Evolutionary conservation across 2,797 vertebrate species (phyloP).

Genomic region (Acanthurus leucopareius): DNA sequence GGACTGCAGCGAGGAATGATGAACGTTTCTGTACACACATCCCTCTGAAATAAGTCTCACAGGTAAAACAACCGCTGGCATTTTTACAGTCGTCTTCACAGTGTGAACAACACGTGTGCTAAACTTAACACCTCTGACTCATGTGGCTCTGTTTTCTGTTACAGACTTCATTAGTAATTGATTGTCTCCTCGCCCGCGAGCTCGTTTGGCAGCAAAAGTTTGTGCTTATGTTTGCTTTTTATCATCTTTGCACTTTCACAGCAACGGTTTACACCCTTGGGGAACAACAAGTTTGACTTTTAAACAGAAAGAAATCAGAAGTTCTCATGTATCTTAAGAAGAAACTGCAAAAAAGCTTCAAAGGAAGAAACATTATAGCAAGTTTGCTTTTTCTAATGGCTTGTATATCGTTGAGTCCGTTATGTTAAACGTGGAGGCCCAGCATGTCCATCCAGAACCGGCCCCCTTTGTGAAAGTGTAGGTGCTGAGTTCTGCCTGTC

Average conservation of each 20-base stretch:
- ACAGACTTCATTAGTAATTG: conserved; percentile 73
- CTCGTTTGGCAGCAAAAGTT: conserved; percentile 37
- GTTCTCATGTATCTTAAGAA: not conserved
- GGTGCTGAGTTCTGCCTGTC: conserved; percentile 58
- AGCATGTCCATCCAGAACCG: not conserved
- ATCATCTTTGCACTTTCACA: conserved; percentile 35
- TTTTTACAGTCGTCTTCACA: conserved; percentile 33
- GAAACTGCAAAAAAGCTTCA: conserved; percentile 18
- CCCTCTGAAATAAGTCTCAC: conserved; percentile 6
- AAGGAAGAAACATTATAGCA: not conserved
- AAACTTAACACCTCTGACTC: conserved; percentile 64
- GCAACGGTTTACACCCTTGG: not conserved
- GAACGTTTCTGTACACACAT: not conserved
- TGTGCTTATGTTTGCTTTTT: conserved; percentile 20
- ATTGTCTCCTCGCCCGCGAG: conserved; percentile 47
- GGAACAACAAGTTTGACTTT: not conserved
- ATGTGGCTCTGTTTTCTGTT: conserved; percentile 53
- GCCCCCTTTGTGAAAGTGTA: conserved; percentile 32
- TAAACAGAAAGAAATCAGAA: conserved; percentile 18
- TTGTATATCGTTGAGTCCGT: conserved; percentile 20
- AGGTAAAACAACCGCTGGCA: conserved; percentile 30
- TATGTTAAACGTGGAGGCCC: conserved; percentile 26
- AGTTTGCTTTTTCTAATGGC: conserved; percentile 13
- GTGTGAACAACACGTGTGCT: conserved; percentile 43
- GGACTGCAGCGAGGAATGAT: not conserved